These are phyloP conservation scores for Hydropotes inermis DNA, from an alignment of 2,113 vertebrate genomes.

Conservation along the genomic window DNA sequence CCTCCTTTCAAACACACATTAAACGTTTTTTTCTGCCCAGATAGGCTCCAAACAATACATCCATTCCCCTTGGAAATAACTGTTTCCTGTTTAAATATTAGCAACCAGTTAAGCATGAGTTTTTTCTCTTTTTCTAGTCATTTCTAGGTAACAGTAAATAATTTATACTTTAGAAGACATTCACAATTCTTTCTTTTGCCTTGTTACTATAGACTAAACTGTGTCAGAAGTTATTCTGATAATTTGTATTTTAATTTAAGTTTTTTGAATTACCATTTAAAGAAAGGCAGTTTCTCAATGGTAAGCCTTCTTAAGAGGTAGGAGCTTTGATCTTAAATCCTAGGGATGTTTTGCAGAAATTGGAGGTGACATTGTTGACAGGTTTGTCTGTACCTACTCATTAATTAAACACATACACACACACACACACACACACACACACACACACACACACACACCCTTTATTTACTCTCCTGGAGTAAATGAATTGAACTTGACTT, in stretches of 20 bases:
- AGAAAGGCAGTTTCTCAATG: neutral
- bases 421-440: neutral
- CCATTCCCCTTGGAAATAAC: neutral
- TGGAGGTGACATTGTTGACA: conserved; percentile 24
- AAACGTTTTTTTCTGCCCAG: conserved; percentile 15
- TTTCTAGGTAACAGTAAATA: conserved; percentile 36
- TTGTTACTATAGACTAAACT: neutral
- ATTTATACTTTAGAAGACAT: neutral
- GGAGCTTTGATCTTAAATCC: conserved; percentile 62
- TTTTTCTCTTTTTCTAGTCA: neutral
- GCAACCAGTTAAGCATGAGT: neutral
- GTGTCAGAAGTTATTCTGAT: conserved; percentile 30
- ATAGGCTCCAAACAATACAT: neutral
- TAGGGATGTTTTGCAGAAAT: conserved; percentile 43
- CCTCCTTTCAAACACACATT: neutral
- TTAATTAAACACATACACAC: conserved; percentile 57
- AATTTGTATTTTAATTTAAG: conserved; percentile 37
- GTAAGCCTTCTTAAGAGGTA: conserved; percentile 38
- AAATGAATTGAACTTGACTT: conserved; percentile 40
- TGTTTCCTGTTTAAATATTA: conserved; percentile 33
- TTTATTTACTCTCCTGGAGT: neutral
- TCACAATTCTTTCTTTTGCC: neutral
- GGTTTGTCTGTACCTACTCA: conserved; percentile 21
- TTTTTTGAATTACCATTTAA: conserved; percentile 14
- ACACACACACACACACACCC: neutral